phyloP scores from a whole-genome alignment of 1,140 invertebrate species.

The Euwallacea fornicatus region DNA sequence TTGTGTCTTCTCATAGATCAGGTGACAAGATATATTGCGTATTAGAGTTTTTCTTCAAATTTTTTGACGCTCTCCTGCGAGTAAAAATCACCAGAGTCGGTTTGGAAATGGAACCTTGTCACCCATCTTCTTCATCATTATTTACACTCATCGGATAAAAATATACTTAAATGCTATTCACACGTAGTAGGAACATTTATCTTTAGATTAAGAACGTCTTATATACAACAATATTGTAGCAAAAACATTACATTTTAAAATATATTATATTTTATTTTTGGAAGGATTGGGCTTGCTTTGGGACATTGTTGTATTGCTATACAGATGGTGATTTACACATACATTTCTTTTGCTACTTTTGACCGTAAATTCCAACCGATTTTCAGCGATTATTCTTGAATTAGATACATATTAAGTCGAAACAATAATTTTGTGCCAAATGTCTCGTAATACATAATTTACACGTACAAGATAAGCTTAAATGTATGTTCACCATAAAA shows the following conservation, averaged over 20 bases:
- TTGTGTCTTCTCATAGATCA: conserved; percentile 14
- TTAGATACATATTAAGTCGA: neutral
- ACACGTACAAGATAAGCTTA: conserved; percentile 12
- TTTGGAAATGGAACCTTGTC: neutral
- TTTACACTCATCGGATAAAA: conserved; percentile 41
- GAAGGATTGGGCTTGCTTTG: conserved; percentile 40
- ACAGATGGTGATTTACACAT: conserved; percentile 37
- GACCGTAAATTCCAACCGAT: neutral
- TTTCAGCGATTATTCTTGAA: too few species aligned
- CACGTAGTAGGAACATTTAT: conserved; percentile 49
- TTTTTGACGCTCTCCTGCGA: too few species aligned
- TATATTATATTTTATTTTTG: conserved; percentile 37
- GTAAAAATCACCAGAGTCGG: too few species aligned
- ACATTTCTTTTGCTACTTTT: conserved; percentile 21
- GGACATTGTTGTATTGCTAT: conserved; percentile 39
- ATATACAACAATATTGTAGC: conserved; percentile 27
- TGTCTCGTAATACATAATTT: conserved; percentile 6
- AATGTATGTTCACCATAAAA: conserved; percentile 34
- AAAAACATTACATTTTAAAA: conserved; percentile 38
- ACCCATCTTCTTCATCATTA: conserved; percentile 19
- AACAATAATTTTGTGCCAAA: conserved; percentile 15
- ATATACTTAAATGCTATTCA: conserved; percentile 45
- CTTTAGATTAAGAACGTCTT: conserved; percentile 33
- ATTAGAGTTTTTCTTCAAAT: neutral
- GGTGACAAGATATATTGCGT: conserved; percentile 27